Conservation (phyloP, 2,113 vertebrate species). For the Todiramphus saurophagus region DNA sequence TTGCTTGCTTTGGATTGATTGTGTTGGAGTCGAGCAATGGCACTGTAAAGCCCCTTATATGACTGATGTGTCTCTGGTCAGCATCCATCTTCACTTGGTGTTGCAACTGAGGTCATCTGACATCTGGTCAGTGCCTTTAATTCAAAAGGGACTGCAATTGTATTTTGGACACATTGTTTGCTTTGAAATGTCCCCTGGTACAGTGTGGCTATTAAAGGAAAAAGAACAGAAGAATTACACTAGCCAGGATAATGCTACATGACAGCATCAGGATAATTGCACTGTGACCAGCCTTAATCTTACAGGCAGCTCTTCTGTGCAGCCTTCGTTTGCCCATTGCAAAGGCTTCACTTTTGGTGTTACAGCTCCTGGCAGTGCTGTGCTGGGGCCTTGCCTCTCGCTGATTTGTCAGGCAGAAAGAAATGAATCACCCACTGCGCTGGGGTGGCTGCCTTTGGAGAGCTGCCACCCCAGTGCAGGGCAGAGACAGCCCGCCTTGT, state of each 20-base stretch:
- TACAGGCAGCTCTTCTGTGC: neutral
- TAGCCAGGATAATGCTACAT: accelerated
- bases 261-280: neutral
- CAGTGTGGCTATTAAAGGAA: neutral
- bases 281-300: neutral
- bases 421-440: neutral
- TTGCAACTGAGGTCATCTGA: neutral
- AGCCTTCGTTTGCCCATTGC: neutral
- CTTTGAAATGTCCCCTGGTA: neutral
- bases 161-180: neutral
- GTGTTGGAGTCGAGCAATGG: neutral
- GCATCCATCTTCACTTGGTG: accelerated
- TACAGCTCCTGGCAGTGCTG: neutral
- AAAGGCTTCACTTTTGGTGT: accelerated
- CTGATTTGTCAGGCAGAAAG: neutral
- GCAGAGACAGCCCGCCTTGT: neutral
- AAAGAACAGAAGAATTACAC: neutral
- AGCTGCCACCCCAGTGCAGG: neutral
- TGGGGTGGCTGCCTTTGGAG: neutral
- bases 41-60: neutral
- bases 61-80: neutral
- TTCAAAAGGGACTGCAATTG: neutral
- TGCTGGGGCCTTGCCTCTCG: neutral
- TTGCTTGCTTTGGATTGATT: neutral
- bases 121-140: neutral